These are phyloP conservation scores for Rhimphoctona megacephalus DNA, from an alignment of 2,888 invertebrate species.

Conservation along the genomic window DNA sequence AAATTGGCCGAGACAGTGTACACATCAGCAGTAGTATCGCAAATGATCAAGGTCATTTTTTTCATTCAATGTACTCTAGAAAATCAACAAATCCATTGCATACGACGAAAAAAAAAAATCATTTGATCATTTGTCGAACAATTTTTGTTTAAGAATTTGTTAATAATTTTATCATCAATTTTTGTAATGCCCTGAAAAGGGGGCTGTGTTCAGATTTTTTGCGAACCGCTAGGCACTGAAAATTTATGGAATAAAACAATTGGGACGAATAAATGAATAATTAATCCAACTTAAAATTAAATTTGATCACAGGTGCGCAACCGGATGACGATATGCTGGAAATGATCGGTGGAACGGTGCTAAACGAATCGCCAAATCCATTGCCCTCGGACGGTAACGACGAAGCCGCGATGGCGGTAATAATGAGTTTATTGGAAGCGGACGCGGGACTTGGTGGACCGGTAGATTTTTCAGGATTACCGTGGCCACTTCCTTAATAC, in stretches of 20 bases:
- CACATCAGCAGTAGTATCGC: slow-evolving; percentile 84
- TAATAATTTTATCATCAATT: no score
- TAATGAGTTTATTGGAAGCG: slow-evolving; percentile 95
- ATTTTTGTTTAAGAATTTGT: no score
- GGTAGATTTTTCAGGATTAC: slow-evolving; percentile 93
- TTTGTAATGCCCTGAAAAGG: no score
- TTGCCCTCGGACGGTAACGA: slow-evolving; percentile 91
- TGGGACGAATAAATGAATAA: no score
- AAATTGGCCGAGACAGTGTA: slow-evolving; percentile 85
- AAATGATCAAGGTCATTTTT: slow-evolving; percentile 85
- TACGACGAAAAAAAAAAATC: no score
- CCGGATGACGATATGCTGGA: slow-evolving; percentile 87
- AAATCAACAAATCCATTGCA: no score
- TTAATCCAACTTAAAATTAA: slow-evolving; percentile 60
- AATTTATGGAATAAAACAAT: no score
- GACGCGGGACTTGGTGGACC: slow-evolving; percentile 95
- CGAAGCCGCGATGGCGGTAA: slow-evolving; percentile 96
- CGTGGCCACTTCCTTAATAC: slow-evolving; percentile 92
- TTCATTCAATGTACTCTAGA: neutral
- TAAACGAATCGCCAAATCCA: slow-evolving; percentile 84
- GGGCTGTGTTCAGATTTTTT: no score
- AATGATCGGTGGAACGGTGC: slow-evolving; percentile 86
- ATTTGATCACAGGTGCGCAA: slow-evolving; percentile 75
- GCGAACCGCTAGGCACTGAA: no score
- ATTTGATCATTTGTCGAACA: no score